Evolutionary conservation across 2,888 invertebrate genomes (phyloP), one percentile per base, ranked within the genome.

Genomic region (Bhutanitis thaidina): DNA sequence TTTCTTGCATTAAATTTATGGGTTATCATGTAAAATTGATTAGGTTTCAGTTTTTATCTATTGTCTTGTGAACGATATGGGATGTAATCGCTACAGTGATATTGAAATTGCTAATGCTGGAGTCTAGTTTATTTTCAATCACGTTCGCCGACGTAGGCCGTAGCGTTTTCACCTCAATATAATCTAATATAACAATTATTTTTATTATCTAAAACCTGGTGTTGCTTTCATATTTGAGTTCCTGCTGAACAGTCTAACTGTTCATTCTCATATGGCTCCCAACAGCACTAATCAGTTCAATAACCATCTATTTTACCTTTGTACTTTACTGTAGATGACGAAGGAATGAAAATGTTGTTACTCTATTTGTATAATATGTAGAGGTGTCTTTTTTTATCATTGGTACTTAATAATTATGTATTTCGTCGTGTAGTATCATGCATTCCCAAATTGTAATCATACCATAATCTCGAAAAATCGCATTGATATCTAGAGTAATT

Each of bases 371-470:
- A 74, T n/a, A n/a, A n/a, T 76, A 74, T 76, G 80, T 85, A 83
- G 79, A 73, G 71, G 72, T 68, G 59, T 77, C 32, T 37, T 52
- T 20, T 74, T 77, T 80, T 81, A 77, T 82, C 79, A 79, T 85
- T 75, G 77, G 88, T 87, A 88, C 88, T 88, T 88, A 88, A 87
- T 82, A 73, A 78, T 80, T 77, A 80, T 77, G 78, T 86, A 84
- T 82, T 80, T 79, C 66, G 74, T 82, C 80, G 71, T 78, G 80
- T 86, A 87, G 86, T 79, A 78, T 51, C 82, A 79, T 83, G 83
- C 87, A 87, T 88, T 88, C 86, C 86, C 82, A 82, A 86, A 85
- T 82, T 84, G 71, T 86, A 87, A 84, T 84, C 85, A 46, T 81
- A 80, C 77, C 74, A 77, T 78, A 71, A 74, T 82, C 78, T 79